A percentile compares a stretch with the other conserved stretches of the same genome.
Evolutionary conservation across 2,113 vertebrate genomes (phyloP).

Genomic region (Clarias macrocephalus): DNA sequence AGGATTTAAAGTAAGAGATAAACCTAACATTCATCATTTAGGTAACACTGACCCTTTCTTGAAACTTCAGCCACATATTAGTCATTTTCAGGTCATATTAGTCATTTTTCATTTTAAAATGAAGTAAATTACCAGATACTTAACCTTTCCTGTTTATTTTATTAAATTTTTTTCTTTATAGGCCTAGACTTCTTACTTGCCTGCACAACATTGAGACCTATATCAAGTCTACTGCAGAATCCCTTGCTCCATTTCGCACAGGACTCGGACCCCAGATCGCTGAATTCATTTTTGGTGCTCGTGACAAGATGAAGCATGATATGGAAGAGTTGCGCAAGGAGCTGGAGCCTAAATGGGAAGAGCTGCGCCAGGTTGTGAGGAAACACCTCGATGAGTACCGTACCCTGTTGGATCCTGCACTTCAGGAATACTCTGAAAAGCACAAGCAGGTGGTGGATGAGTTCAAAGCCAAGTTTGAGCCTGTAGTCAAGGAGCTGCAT

Average conservation of each 20-base stretch:
- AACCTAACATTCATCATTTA: neutral
- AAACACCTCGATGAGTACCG: constrained; percentile 72
- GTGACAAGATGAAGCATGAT: constrained; percentile 65
- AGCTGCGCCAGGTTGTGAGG: constrained; percentile 72
- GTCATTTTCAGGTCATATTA: neutral
- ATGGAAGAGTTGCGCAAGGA: constrained; percentile 66
- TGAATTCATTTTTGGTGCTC: constrained; percentile 50
- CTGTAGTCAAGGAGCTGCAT: constrained; percentile 61
- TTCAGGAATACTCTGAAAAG: constrained; percentile 65
- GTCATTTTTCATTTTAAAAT: neutral
- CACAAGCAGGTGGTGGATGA: constrained; percentile 56
- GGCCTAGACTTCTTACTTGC: too few relatives aligned
- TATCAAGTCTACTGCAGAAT: constrained; percentile 61
- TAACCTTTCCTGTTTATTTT: neutral
- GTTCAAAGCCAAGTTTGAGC: constrained; percentile 68
- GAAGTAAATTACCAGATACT: neutral
- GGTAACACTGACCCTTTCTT: neutral
- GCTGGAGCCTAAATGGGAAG: constrained; percentile 64
- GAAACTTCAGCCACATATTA: neutral
- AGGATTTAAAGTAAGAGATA: constrained; percentile 77
- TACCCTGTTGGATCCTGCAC: constrained; percentile 63
- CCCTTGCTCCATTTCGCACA: constrained; percentile 63
- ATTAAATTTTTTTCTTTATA: too few relatives aligned
- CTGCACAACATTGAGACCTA: too few relatives aligned
- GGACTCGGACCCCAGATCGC: constrained; percentile 62